Evolutionary conservation across 2,113 vertebrate genomes (phyloP), one percentile per base, ranked within the genome.

Genomic region (Rostratula benghalensis): DNA sequence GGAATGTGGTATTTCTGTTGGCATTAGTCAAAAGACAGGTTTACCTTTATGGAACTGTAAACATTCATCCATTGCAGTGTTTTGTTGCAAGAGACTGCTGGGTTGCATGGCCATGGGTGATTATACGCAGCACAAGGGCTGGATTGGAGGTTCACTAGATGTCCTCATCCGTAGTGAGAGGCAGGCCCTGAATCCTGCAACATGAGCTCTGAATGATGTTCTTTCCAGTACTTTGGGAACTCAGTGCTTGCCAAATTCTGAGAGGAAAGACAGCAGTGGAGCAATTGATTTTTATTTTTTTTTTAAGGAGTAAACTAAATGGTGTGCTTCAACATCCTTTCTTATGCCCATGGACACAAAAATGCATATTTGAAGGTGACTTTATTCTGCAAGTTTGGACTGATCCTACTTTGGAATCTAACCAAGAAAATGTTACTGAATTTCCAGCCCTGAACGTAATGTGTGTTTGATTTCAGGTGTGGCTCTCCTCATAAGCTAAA

Each of bases 381-480:
- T 87, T 94, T 54, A 27, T 89, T 56, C 22, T 93, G 41, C 94
- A 10, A 45, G 90, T 81, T 80, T 83, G 64, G 25, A 60, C 81
- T 82, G 11, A 24, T 67, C 43, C 28, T 59, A 0, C n/a, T 87
- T 82, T 84, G 94, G 65, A 68, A 43, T 45, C 9, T 13, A 69
- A 21, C 50, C 86, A 87, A 84, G 61, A 30, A 69, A 82, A 69
- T 3, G 21, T 76, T 84, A 20, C 53, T 82, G 69, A 19, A 73
- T 93, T 92, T 82, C 53, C 61, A 57, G 9, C 27, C 33, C 39
- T 65, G 33, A 63, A 60, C 11, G 9, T 76, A 59, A 46, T 1
- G 5, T 9, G 1, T 64, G 54, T 92, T 94, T 69, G 28, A 43
- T 96, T 94, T 56, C 94, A 97, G 95, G 93, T 90, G 94, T 90